Conservation (phyloP, 2,113 vertebrate genomes). For the Xenus cinereus region DNA sequence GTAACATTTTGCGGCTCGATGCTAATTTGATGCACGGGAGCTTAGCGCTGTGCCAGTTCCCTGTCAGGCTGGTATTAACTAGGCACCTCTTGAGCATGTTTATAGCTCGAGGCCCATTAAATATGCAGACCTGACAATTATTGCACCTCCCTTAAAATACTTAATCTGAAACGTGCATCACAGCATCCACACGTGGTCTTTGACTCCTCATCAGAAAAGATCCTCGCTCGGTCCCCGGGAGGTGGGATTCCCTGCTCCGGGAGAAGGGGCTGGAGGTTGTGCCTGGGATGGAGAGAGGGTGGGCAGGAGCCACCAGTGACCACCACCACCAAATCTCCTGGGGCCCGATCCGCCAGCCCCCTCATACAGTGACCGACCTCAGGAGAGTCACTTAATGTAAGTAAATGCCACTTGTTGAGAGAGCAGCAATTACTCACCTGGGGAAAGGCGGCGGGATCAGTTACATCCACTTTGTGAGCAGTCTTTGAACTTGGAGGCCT, state of each 20-base stretch:
- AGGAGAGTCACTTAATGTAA: not conserved
- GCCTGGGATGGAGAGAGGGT: not conserved
- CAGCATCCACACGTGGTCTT: not conserved
- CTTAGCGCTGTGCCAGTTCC: conserved; percentile 39
- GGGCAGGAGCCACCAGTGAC: not conserved
- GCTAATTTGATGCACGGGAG: conserved; percentile 66
- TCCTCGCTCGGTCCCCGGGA: not conserved
- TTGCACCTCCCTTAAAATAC: conserved; percentile 24
- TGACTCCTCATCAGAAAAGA: not conserved
- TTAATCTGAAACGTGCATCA: conserved; percentile 39
- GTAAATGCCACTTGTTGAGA: not conserved
- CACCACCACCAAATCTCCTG: not conserved
- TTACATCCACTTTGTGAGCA: not conserved
- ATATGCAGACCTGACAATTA: conserved; percentile 64
- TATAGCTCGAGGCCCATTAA: conserved; percentile 66
- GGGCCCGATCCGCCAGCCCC: not conserved
- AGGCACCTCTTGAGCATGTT: conserved; percentile 47
- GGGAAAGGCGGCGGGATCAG: not conserved
- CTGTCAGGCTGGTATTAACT: conserved; percentile 68
- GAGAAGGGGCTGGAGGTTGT: not conserved
- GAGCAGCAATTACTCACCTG: not conserved
- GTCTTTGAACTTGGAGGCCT: not conserved
- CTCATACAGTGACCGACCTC: not conserved
- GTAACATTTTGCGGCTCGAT: conserved; percentile 65
- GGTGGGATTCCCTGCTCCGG: not conserved